Conservation (phyloP, 1,140 invertebrate species). For the Teleopsis dalmanni region DNA sequence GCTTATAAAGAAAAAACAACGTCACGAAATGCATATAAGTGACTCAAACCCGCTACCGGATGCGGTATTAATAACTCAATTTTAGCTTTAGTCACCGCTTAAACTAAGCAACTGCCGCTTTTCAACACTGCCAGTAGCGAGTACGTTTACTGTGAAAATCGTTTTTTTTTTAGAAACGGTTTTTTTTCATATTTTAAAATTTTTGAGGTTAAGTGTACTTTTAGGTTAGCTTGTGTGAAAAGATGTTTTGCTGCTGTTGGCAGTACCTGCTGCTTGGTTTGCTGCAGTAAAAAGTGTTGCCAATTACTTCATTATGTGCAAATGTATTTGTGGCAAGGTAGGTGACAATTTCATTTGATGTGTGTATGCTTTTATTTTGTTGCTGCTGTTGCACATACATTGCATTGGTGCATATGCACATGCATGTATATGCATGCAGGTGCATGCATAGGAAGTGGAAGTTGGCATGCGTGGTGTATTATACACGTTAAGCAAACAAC, state of each 20-base stretch:
- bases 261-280: not conserved
- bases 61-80: not conserved
- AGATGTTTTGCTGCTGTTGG: conserved; percentile 1
- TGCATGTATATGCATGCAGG: not conserved
- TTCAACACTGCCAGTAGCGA: not conserved
- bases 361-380: not conserved
- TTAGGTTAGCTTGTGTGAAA: conserved; percentile 6
- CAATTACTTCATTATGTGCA: conserved; percentile 6
- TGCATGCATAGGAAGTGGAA: too few relatives aligned
- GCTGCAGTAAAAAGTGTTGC: conserved; percentile 8
- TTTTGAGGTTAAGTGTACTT: conserved; percentile 9
- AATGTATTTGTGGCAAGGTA: not conserved
- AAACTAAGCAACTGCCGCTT: not conserved
- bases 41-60: not conserved
- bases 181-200: not conserved
- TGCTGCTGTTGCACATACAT: not conserved
- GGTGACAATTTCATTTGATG: not conserved
- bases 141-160: not conserved
- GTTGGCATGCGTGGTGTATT: too few relatives aligned
- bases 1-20: conserved; percentile 2
- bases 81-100: not conserved
- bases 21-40: too few relatives aligned
- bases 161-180: not conserved
- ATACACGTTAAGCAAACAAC: too few relatives aligned
- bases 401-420: not conserved